Base-by-base conservation (phyloP, 2,888 invertebrate genomes). In the Schizaphis graminum region DNA sequence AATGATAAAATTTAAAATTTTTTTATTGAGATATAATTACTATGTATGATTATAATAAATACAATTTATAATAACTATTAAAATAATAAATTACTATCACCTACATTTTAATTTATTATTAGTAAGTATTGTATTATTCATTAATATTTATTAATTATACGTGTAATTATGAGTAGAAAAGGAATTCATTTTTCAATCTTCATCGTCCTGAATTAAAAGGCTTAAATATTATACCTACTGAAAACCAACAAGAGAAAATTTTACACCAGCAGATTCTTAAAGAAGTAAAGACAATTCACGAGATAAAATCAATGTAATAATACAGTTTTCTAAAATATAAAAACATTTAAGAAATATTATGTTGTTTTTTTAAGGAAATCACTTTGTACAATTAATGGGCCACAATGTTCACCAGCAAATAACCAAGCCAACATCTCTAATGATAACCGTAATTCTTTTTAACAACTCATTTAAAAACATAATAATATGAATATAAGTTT, bases 201-300 rank as follows among this genome's bases (percentile, higher is more conserved):
- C 94, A 91, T 91, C 94, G 94, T 94, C 94, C 90, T 10, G 90
- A 91, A 26, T 94, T 94, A 86, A 94, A 94, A 86, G 93, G 93
- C 53, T 61, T 94, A 41, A 67, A 67, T 57, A 94, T 90, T 2
- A 49, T 91, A 44, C 61, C 90, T 13, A 44, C 49, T 26, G 61
- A 91, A 61, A 94, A 61, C 61, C 61, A 61, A n/a, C 61, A n/a
- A 49, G 86, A 67, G 16, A 91, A 41, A 57, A 53, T 47, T 13
- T 41, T 94, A 61, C 93, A 94, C 47, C 85, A 94, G 28, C 85
- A 28, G 28, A 94, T 90, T 90, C 16, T 94, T 41, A 94, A 90
- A 91, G 93, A 94, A 90, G 61, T 90, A 44, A 86, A 91, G n/a
- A 86, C 90, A 53, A 90, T 94, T 49, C 35, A 86, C 35, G 28